Evolutionary conservation across 2,797 vertebrate species (phyloP).

Genomic region (Odontamblyopus rebecca): DNA sequence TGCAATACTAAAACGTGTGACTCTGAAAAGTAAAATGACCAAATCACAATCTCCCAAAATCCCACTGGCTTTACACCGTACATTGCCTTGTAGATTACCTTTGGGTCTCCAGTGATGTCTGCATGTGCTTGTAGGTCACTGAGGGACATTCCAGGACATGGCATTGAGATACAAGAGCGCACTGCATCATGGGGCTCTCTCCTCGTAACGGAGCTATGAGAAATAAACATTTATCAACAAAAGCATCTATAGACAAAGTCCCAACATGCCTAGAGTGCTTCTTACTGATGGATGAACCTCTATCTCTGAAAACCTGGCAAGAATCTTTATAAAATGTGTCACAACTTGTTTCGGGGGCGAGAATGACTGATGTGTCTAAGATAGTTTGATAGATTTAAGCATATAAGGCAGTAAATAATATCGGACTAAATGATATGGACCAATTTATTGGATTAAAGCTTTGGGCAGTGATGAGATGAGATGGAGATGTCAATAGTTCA

Average conservation of each 20-base stretch:
- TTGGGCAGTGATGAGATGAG: constrained; percentile 31
- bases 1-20: background rate
- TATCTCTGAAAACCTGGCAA: constrained; percentile 72
- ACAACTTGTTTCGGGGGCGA: constrained; percentile 62
- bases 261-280: constrained; percentile 80
- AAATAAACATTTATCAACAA: constrained; percentile 83
- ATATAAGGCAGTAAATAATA: constrained; percentile 68
- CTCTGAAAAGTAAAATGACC: background rate
- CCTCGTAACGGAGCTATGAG: constrained; percentile 82
- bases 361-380: constrained; percentile 70
- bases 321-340: constrained; percentile 68
- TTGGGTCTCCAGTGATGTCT: constrained; percentile 76
- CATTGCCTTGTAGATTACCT: constrained; percentile 67
- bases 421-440: constrained; percentile 56
- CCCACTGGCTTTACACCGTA: background rate
- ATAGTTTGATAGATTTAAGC: constrained; percentile 74
- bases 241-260: constrained; percentile 75
- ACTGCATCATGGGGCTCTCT: constrained; percentile 85
- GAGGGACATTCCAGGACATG: constrained; percentile 80
- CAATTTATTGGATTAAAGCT: constrained; percentile 55
- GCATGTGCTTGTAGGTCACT: constrained; percentile 80
- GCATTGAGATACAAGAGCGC: constrained; percentile 81
- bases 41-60: background rate
- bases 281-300: constrained; percentile 78
- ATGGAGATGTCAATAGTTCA: constrained; percentile 17